Percentiles rank a stretch among this genome's conserved stretches.
Conservation (phyloP, 2,888 invertebrate genomes). For the Phyllotreta cruciferae region DNA sequence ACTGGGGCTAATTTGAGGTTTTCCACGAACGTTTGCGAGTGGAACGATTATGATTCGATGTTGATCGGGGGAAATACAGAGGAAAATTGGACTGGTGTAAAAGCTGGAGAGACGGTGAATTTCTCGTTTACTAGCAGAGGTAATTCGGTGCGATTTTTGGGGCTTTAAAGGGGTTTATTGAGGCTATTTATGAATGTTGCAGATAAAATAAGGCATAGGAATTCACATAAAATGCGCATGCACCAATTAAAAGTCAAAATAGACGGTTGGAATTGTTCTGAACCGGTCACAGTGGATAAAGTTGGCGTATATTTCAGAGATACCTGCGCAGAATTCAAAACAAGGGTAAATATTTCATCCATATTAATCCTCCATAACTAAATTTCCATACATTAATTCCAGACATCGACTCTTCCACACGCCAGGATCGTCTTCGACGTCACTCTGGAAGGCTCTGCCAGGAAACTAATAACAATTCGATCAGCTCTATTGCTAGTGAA, state of each 20-base stretch:
- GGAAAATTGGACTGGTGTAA: slow-evolving; percentile 74
- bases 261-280: slow-evolving; percentile 85
- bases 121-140: slow-evolving; percentile 85
- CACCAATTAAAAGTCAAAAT: slow-evolving; percentile 90
- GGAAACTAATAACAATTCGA: slow-evolving; percentile 90
- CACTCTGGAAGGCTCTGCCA: slow-evolving; percentile 89
- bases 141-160: too few species aligned
- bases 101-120: slow-evolving; percentile 78
- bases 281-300: slow-evolving; percentile 93
- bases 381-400: too few species aligned
- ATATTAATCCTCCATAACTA: too few species aligned
- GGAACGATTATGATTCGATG: slow-evolving; percentile 59
- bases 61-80: slow-evolving; percentile 57
- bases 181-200: slow-evolving; percentile 22
- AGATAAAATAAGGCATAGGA: slow-evolving; percentile 72
- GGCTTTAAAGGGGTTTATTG: too few species aligned
- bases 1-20: slow-evolving; percentile 88
- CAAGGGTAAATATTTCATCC: too few species aligned
- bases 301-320: slow-evolving; percentile 93
- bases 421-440: slow-evolving; percentile 92
- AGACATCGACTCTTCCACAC: slow-evolving; percentile 56
- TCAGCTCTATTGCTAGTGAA: slow-evolving; percentile 87
- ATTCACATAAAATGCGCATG: slow-evolving; percentile 78
- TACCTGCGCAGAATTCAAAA: slow-evolving; percentile 60
- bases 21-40: slow-evolving; percentile 79